phyloP scores from a whole-genome alignment of 2,113 vertebrate species.

The Zonotrichia leucophrys region DNA sequence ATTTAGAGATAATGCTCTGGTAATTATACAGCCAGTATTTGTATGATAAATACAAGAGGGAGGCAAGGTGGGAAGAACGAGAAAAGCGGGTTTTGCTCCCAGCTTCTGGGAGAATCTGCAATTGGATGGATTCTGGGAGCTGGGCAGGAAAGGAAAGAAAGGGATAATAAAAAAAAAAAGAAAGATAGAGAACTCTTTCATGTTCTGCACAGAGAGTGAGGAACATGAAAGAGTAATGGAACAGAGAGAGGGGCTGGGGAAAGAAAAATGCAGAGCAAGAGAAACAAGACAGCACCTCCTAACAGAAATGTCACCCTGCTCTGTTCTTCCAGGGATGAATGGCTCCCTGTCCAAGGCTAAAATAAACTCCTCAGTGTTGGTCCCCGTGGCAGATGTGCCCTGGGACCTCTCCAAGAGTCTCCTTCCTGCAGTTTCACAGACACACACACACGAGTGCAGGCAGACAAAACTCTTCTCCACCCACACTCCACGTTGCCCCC shows the following conservation, averaged over 20 bases:
- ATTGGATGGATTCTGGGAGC: not conserved
- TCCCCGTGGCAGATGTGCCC: not conserved
- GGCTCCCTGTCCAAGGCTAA: not conserved
- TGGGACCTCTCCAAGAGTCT: not conserved
- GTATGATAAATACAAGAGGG: slow-evolving; percentile 39
- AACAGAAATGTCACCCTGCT: not conserved
- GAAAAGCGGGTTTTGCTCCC: slow-evolving; percentile 72
- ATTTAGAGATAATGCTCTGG: slow-evolving; percentile 65
- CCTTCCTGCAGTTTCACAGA: not conserved
- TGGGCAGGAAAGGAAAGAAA: not conserved
- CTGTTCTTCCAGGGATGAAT: not conserved
- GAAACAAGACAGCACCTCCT: not conserved
- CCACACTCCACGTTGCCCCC: not conserved
- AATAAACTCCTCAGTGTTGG: not conserved
- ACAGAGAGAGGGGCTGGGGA: not conserved
- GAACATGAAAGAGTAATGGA: not conserved
- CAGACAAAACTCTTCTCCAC: not conserved
- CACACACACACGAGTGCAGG: not conserved
- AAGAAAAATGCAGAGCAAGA: not conserved
- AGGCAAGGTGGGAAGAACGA: slow-evolving; percentile 57
- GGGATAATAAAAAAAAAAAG: not conserved
- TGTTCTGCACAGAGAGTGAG: not conserved
- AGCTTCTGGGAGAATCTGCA: slow-evolving; percentile 33
- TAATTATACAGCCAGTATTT: slow-evolving; percentile 69
- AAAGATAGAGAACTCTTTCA: not conserved